phyloP scores from a whole-genome alignment of 1,140 invertebrate genomes.

The Triops cancriformis region DNA sequence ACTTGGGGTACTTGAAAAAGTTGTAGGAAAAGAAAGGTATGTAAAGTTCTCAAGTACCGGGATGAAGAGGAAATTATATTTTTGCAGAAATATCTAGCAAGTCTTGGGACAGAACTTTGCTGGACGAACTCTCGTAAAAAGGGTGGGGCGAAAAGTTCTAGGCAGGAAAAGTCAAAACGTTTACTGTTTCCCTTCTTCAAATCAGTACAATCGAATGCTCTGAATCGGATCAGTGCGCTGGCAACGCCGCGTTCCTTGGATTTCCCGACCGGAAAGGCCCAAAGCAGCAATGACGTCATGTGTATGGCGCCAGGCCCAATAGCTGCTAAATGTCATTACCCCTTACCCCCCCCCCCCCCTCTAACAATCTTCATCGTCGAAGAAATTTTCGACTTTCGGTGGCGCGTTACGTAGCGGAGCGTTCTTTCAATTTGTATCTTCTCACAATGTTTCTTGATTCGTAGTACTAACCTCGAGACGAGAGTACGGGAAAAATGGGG shows the following conservation, averaged over 20 bases:
- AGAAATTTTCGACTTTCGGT: too few species aligned
- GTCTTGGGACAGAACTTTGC: too few species aligned
- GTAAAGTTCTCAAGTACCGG: too few species aligned
- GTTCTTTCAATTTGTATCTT: not conserved
- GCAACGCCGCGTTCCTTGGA: not conserved
- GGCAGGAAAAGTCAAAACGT: not conserved
- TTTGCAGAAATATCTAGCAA: too few species aligned
- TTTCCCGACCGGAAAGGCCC: not conserved
- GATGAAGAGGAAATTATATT: too few species aligned
- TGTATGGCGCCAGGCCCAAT: not conserved
- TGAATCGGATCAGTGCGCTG: conserved; percentile 3
- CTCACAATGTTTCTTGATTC: not conserved
- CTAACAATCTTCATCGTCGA: too few species aligned
- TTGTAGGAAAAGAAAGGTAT: too few species aligned
- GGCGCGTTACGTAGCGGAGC: not conserved
- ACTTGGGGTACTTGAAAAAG: too few species aligned
- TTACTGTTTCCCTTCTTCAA: not conserved
- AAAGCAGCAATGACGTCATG: not conserved
- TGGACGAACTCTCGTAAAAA: not conserved
- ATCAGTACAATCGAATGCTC: conserved; percentile 1
- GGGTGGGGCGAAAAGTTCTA: not conserved
- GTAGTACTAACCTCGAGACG: not conserved
- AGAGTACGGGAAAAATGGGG: not conserved
- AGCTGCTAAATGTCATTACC: not conserved
- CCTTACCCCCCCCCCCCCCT: not conserved